Percentiles rank a stretch among this genome's conserved stretches.
Conservation (phyloP, 2,888 invertebrate genomes). For the Podabrus alpinus region DNA sequence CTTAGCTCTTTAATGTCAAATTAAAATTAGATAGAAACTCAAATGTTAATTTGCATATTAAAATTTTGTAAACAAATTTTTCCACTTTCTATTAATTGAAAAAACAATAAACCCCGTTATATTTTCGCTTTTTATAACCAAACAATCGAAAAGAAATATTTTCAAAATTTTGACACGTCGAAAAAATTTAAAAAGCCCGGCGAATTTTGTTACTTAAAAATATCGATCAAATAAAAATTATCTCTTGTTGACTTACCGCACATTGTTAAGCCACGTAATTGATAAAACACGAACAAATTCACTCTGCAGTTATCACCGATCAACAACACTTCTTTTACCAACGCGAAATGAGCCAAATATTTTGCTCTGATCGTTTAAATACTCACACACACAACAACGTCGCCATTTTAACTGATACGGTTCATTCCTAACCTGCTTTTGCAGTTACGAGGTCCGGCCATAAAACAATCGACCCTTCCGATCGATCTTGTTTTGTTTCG, state of each 20-base stretch:
- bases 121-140: not conserved
- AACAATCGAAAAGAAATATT: not conserved
- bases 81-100: not conserved
- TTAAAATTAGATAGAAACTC: not conserved
- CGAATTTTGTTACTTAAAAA: not conserved
- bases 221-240: not conserved
- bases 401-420: conserved; percentile 8
- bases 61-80: not conserved
- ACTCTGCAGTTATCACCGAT: not conserved
- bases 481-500: not conserved
- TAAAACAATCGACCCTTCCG: not conserved
- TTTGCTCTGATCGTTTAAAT: conserved; percentile 30
- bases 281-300: conserved; percentile 17
- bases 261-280: conserved; percentile 31
- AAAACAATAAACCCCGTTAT: not conserved
- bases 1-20: not conserved
- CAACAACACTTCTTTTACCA: not conserved
- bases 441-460: not conserved
- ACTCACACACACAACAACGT: conserved; percentile 10
- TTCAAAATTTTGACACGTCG: not conserved
- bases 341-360: conserved; percentile 24
- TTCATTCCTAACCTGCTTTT: not conserved
- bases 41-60: not conserved
- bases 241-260: conserved; percentile 25
- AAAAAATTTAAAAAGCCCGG: not conserved